A percentile compares a stretch with the other conserved stretches of the same genome.
Evolutionary conservation across 1,140 invertebrate species (phyloP).

Genomic region (Cotesia typhae): DNA sequence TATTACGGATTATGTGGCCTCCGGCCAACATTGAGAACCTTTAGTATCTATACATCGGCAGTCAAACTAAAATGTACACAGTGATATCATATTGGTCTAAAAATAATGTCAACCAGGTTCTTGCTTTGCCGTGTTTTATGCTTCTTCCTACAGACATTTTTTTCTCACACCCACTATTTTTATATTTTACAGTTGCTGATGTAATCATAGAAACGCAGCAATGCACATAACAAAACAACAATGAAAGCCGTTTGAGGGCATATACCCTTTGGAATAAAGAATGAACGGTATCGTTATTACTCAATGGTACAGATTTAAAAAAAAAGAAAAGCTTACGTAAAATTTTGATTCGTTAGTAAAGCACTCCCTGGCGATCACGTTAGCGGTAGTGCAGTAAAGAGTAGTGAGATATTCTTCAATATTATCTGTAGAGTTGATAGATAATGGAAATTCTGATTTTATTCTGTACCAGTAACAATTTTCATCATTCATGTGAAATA

Average conservation of each 20-base stretch:
- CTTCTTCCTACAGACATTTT: not conserved
- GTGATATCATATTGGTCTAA: slow-evolving; percentile 19
- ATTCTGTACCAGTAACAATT: too few species aligned
- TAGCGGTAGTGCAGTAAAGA: too few species aligned
- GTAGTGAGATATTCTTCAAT: too few species aligned
- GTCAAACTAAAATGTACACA: not conserved
- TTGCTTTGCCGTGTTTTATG: not conserved
- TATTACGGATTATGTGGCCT: slow-evolving; percentile 11
- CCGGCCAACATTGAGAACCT: not conserved
- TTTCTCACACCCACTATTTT: not conserved
- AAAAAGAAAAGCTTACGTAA: too few species aligned
- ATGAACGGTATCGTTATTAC: slow-evolving; percentile 6
- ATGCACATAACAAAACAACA: slow-evolving; percentile 2
- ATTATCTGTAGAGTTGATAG: too few species aligned
- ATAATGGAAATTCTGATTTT: too few species aligned
- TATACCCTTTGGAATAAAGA: not conserved
- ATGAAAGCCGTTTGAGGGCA: not conserved
- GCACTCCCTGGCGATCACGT: too few species aligned
- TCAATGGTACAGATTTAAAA: not conserved
- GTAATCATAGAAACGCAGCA: not conserved
- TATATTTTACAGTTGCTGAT: slow-evolving; percentile 4
- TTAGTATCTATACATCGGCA: slow-evolving; percentile 7
- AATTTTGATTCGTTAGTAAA: too few species aligned
- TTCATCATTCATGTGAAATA: too few species aligned
- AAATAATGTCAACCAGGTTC: not conserved